Base-by-base conservation (phyloP, 2,797 vertebrate species). In the Potorous gilbertii region DNA sequence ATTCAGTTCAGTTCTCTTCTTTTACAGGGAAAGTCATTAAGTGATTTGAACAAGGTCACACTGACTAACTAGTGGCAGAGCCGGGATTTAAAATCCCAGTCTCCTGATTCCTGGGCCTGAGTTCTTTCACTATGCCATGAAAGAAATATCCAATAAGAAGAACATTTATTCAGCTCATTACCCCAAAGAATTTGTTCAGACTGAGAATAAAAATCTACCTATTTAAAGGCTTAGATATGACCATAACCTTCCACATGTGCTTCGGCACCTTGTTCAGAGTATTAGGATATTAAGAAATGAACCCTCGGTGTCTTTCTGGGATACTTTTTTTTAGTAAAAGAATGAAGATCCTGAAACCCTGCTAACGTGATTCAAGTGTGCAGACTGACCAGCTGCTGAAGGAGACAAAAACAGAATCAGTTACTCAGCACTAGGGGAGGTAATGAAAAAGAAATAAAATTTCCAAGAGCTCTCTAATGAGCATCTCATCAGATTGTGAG, bases 21-120 rank as follows among this genome's bases (percentile, higher is more conserved):
- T 81, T 40, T 81, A 81, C 74, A 46, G 40, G 74, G 18, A 24
- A 46, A 8, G 40, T 34, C 4, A n/a, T 62, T 24, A 46, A 66
- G 29, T 94, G 91, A 94, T 90, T 31, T 90, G 50, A 92, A 46
- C 94, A 87, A 94, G 57, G 59, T 95, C 54, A 90, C 13, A 59
- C 4, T 74, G 66, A 81, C 2, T 46, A 18, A 96, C 5, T 14
- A n/a, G 54, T 91, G 46, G 18, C 91, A 95, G 14, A 94, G 24
- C 89, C 56, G 52, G 50, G 28, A 91, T 40, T 56, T 21, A 90
- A 56, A 87, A 31, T 90, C 56, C 13, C 93, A 92, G 50, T 91
- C 31, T 91, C 55, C 55, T 54, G 10, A 56, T 54, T 52, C 14
- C 66, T 31, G 66, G 28, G 55, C 59, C 31, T 50, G 10, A 40